phyloP scores from a whole-genome alignment of 2,888 invertebrate species.

The Chalcis sispes region DNA sequence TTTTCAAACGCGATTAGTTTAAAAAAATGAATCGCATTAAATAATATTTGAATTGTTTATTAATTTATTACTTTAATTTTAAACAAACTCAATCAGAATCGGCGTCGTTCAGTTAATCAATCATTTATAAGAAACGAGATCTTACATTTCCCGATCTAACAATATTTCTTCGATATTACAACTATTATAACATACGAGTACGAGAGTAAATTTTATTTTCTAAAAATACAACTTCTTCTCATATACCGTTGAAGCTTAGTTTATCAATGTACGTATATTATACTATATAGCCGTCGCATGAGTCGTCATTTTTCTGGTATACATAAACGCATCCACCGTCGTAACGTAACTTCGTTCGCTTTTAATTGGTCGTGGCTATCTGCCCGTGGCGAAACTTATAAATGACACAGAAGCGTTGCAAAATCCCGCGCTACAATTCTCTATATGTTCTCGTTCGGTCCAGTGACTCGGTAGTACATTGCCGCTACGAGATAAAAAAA shows the following conservation, averaged over 20 bases:
- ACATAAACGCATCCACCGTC: neutral
- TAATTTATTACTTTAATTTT: too few species aligned
- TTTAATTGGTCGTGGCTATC: slow-evolving; percentile 41
- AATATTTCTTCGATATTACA: slow-evolving; percentile 9
- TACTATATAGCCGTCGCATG: slow-evolving; percentile 22
- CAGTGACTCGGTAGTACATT: neutral
- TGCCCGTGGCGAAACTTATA: slow-evolving; percentile 34
- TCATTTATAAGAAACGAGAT: neutral
- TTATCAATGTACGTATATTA: slow-evolving; percentile 39
- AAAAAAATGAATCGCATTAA: too few species aligned
- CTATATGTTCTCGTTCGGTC: too few species aligned
- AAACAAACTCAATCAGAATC: neutral
- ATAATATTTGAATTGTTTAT: too few species aligned
- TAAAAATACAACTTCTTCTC: too few species aligned
- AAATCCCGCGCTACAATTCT: too few species aligned
- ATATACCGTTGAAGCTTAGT: neutral
- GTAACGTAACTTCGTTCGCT: too few species aligned
- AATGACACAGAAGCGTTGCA: slow-evolving; percentile 51
- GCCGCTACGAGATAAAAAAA: neutral
- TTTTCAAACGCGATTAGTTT: too few species aligned
- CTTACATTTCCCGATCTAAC: slow-evolving; percentile 1
- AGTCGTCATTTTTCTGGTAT: slow-evolving; percentile 39
- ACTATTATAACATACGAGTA: too few species aligned
- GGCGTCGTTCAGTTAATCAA: neutral
- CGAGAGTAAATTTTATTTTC: too few species aligned